Base-by-base conservation (phyloP, 2,888 invertebrate species). In the Hermodice carunculata region DNA sequence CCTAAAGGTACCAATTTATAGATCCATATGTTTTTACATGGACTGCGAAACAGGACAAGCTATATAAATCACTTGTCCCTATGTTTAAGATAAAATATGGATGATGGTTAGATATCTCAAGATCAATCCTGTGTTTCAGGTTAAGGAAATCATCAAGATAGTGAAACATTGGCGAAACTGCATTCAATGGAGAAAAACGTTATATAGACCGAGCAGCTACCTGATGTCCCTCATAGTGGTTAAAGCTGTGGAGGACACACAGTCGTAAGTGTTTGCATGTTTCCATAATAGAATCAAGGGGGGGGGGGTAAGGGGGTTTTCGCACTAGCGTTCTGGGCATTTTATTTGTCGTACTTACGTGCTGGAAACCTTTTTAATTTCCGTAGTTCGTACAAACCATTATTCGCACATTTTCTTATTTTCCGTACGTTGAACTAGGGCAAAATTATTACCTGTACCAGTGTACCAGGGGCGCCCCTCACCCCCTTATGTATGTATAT, bases 101-200 rank as follows among this genome's bases (percentile, higher is more conserved):
- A 37, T 37, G 40, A 37, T 37, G 40, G 40, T 37, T 37, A n/a
- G 11, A 14, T 37, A n/a, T 37, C 11, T 37, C 40, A 37, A 11
- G n/a, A n/a, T n/a, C n/a, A n/a, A 6, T 8, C 37, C 4, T 22
- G 24, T 11, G 8, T 22, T 43, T 19, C 52, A 72, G 73, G 66
- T 71, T 24, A 75, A 75, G 53, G 73, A 73, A 40, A 53, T 71
- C 32, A 75, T 75, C 31, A 75, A 75, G 54, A 70, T 75, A 17
- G 61, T 75, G 26, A 75, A 75, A 54, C 67, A 75, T 42, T 75
- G 75, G 75, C 49, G 75, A 19, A 70, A 75, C 42, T 60, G 66
- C 32, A 56, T 75, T 5, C 67, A 67, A 34, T 75, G 75, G 75
- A 61, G 44, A 43, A 61, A 64, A 43, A 42, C 57, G 3, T 19